Percentiles rank a stretch among this genome's conserved stretches.
Conservation (phyloP, 2,888 invertebrate genomes). For the Cantharis rufa region DNA sequence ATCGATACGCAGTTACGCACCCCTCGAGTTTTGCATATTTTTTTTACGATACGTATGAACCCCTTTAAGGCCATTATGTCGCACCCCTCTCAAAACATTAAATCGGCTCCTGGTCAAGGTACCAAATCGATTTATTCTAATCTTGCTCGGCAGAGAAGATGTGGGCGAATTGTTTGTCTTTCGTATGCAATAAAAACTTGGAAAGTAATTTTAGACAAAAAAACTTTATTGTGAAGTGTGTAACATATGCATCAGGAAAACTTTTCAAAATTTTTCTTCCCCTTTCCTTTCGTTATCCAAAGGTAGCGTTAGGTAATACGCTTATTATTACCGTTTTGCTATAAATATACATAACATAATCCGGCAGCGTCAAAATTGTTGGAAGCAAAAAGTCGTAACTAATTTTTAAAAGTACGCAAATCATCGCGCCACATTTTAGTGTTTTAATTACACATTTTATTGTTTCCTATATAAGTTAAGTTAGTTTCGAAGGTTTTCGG, state of each 20-base stretch:
- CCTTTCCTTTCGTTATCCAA: neutral
- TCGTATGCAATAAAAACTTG: neutral
- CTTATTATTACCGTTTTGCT: neutral
- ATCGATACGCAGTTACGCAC: neutral
- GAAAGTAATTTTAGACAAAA: conserved; percentile 1
- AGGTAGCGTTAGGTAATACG: neutral
- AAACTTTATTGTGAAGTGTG: conserved; percentile 1
- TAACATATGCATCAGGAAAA: neutral
- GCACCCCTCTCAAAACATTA: conserved; percentile 3
- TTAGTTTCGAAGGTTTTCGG: neutral
- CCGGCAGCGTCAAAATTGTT: neutral
- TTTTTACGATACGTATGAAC: neutral
- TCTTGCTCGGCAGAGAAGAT: neutral
- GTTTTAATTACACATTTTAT: conserved; percentile 2
- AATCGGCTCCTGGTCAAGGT: conserved; percentile 9
- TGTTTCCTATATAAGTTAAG: neutral
- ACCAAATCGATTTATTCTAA: conserved; percentile 15
- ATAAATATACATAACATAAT: neutral
- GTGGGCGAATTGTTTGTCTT: conserved; percentile 3
- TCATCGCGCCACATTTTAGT: neutral
- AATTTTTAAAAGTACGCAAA: neutral
- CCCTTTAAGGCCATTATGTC: neutral
- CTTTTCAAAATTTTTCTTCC: neutral
- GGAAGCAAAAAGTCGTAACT: neutral
- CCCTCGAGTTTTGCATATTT: neutral